These are phyloP conservation scores for Psilopogon haemacephalus DNA, from an alignment of 2,113 vertebrate species.

Conservation along the genomic window DNA sequence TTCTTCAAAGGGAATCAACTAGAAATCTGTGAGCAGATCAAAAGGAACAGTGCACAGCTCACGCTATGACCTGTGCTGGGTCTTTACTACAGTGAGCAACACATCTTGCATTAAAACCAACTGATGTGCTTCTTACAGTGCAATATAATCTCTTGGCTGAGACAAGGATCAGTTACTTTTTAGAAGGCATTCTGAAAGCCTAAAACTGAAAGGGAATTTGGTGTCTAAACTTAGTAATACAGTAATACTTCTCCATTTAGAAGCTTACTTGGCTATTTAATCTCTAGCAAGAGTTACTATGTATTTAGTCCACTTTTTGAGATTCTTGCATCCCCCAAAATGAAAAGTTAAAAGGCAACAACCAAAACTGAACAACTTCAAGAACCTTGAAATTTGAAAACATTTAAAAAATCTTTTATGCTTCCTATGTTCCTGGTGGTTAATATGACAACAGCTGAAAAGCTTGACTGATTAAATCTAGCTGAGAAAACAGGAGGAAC, in stretches of 20 bases:
- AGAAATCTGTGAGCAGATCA: not conserved
- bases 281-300: not conserved
- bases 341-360: not conserved
- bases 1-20: not conserved
- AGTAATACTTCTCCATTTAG: not conserved
- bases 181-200: not conserved
- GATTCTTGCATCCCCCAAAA: not conserved
- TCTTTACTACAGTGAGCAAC: not conserved
- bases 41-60: fast-evolving
- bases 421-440: not conserved
- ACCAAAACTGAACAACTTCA: not conserved
- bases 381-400: not conserved
- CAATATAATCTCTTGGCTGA: not conserved
- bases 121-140: not conserved
- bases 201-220: not conserved
- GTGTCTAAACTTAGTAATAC: not conserved
- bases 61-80: not conserved
- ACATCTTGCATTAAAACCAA: not conserved
- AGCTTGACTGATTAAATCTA: not conserved
- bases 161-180: not conserved
- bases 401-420: fast-evolving
- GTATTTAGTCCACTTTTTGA: not conserved
- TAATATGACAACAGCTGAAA: not conserved
- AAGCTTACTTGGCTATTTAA: not conserved
- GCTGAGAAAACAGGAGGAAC: not conserved